Percentiles rank a stretch among this genome's conserved stretches.
These are phyloP conservation scores for Dryobates pubescens DNA, from an alignment of 2,797 vertebrate species.

Conservation along the genomic window DNA sequence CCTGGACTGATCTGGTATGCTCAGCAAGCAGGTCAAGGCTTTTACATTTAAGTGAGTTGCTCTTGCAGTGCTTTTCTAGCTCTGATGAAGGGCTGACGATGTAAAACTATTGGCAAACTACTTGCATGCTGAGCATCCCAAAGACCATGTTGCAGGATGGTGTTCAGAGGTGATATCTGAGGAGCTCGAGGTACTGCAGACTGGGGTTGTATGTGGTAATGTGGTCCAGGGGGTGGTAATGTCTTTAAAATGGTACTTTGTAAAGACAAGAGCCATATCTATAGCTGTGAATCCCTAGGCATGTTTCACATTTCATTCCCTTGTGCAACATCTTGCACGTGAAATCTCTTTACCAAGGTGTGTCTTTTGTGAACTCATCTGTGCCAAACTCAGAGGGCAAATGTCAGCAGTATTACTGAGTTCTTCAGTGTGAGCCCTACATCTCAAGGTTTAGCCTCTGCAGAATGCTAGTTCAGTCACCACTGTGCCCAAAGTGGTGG, in stretches of 20 bases:
- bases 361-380: background rate
- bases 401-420: background rate
- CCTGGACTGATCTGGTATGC: background rate
- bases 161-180: background rate
- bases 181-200: background rate
- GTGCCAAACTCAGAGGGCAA: background rate
- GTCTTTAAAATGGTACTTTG: background rate
- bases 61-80: background rate
- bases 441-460: background rate
- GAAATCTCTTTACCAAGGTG: background rate
- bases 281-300: background rate
- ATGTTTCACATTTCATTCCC: background rate
- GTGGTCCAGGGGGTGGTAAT: background rate
- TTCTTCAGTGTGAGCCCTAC: background rate
- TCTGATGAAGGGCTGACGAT: background rate
- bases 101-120: background rate
- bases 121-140: background rate
- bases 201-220: background rate
- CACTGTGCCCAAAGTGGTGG: background rate
- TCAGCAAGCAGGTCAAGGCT: background rate
- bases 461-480: background rate
- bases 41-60: background rate
- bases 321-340: background rate
- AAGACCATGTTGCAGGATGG: background rate
- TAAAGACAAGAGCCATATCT: background rate